Conservation (phyloP, 2,888 invertebrate genomes). For the Megaustenia siamemsis region DNA sequence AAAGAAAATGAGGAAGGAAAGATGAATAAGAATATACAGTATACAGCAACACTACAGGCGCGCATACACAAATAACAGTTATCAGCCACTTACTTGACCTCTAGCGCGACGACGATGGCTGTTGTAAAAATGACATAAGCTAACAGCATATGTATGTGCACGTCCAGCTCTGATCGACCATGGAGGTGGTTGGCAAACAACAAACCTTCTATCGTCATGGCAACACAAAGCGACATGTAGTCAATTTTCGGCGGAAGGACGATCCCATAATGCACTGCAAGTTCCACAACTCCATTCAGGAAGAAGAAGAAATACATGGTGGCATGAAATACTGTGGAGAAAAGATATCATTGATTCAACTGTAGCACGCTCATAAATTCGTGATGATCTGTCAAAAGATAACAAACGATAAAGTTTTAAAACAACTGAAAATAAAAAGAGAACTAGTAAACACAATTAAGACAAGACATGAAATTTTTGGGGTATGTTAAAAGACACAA, state of each 20-base stretch:
- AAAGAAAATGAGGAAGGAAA: no score
- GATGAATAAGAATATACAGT: no score
- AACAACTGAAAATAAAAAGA: no score
- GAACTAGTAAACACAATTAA: no score
- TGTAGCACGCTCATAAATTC: no score
- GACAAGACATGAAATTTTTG: no score
- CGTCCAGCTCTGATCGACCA: conserved; percentile 78
- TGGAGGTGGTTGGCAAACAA: conserved; percentile 82
- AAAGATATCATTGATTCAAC: no score
- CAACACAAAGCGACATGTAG: conserved; percentile 79
- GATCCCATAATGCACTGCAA: conserved; percentile 76
- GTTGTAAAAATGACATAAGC: conserved; percentile 79
- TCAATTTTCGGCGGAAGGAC: conserved; percentile 80
- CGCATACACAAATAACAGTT: no score
- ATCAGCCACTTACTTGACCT: conserved; percentile 71
- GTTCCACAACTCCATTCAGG: conserved; percentile 80
- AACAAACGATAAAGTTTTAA: no score
- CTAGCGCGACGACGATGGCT: conserved; percentile 75
- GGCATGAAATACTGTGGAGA: conserved; percentile 81
- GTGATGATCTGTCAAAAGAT: no score
- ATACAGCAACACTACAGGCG: no score
- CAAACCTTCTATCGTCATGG: conserved; percentile 81
- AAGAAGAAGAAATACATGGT: conserved; percentile 82
- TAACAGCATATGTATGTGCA: conserved; percentile 81
- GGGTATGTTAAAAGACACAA: no score